A percentile compares a stretch with the other conserved stretches of the same genome.
These are phyloP conservation scores for Octodonta nipae DNA, from an alignment of 2,888 invertebrate genomes.

Conservation along the genomic window DNA sequence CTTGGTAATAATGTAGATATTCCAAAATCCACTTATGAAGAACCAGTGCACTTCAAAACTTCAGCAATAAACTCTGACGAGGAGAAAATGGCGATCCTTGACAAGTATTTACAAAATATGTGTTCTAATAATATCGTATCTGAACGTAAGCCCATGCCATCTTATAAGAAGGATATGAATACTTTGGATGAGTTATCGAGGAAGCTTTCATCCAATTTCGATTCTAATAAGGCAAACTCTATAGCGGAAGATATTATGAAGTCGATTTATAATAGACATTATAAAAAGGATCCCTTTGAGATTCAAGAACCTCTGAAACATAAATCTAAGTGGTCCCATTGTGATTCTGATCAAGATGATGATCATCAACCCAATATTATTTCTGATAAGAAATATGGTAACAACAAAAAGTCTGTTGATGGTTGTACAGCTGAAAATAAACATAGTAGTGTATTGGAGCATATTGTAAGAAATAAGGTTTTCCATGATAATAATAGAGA, in stretches of 20 bases:
- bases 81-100: constrained; percentile 19
- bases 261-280: constrained; percentile 21
- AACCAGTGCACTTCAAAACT: not conserved
- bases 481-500: too few relatives aligned
- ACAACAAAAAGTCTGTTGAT: too few relatives aligned
- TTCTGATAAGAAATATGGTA: too few relatives aligned
- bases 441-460: too few relatives aligned
- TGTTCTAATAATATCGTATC: constrained; percentile 9
- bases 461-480: too few relatives aligned
- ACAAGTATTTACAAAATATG: constrained; percentile 19
- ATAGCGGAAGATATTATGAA: constrained; percentile 26
- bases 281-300: constrained; percentile 15
- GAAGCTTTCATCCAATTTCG: constrained; percentile 10
- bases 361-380: constrained; percentile 1
- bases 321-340: too few relatives aligned
- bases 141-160: not conserved
- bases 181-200: constrained; percentile 8
- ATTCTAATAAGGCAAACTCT: constrained; percentile 18
- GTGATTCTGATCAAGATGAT: constrained; percentile 2
- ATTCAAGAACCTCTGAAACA: too few relatives aligned
- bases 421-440: too few relatives aligned
- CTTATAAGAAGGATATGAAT: not conserved
- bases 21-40: too few relatives aligned
- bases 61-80: constrained; percentile 9
- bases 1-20: too few relatives aligned